Evolutionary conservation across 2,113 vertebrate species (phyloP).

Genomic region (rabbit (Oryctolagus cuniculus)): DNA sequence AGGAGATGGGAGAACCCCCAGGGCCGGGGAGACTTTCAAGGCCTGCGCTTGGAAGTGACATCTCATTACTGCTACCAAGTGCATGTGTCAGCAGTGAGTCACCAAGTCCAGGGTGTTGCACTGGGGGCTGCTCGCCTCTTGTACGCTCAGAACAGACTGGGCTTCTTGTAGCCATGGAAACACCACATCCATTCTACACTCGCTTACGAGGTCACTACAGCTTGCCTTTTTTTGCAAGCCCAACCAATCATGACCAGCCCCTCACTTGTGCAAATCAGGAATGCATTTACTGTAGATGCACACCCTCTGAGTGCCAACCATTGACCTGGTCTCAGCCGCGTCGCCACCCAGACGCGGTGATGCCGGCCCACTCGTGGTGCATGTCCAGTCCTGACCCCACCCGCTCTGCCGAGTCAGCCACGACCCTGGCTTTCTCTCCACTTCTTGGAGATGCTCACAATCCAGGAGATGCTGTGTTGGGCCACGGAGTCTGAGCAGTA

Average conservation of each 20-base stretch:
- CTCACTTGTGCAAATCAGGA: conserved; percentile 1
- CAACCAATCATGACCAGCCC: not conserved
- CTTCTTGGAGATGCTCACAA: not conserved
- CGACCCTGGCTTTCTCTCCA: not conserved
- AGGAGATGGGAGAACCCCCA: not conserved
- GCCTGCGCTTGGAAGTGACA: not conserved
- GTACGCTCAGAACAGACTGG: not conserved
- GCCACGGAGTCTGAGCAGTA: too few species aligned
- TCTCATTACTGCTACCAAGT: not conserved
- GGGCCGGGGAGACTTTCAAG: not conserved
- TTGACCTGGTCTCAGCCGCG: too few species aligned
- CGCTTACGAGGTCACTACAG: conserved; percentile 13
- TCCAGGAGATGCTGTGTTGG: not conserved
- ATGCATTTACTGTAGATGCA: not conserved
- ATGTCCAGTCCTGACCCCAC: too few species aligned
- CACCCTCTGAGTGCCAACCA: not conserved
- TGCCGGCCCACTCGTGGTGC: too few species aligned
- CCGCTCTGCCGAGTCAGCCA: too few species aligned
- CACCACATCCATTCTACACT: not conserved
- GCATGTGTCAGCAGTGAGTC: not conserved
- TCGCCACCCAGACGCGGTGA: too few species aligned
- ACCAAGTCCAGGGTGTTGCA: not conserved
- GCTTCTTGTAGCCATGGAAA: not conserved
- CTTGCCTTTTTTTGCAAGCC: not conserved
- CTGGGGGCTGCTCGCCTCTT: not conserved